Base-by-base conservation (phyloP, 2,888 invertebrate genomes). In the Entomobrya multifasciata region DNA sequence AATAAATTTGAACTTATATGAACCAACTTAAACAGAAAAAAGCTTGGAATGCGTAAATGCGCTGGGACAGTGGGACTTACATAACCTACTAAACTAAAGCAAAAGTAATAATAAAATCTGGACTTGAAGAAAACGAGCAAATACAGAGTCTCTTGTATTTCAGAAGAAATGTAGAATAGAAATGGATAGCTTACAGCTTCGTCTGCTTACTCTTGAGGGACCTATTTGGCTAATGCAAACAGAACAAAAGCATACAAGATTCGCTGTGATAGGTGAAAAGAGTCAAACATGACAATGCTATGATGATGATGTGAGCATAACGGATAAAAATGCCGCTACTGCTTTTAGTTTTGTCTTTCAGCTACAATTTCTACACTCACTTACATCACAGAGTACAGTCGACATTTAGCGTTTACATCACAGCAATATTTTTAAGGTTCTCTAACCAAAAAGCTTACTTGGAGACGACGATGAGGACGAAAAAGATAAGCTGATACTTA, bases 1-100 rank as follows among this genome's bases (percentile, higher is more conserved):
- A 72, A 60, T 62, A 82, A 82, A 82, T 49, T 74, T 74, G 60
- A 62, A 82, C 72, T 82, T 74, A n/a, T n/a, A 82, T 82, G 57
- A 82, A 60, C 57, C 8, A 67, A 36, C 41, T 30, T 20, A 25
- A 47, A 70, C 49, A 77, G 60, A 60, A 1, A 77, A 41, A 60
- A 77, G 41, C 44, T n/a, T 67, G 44, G 67, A 36, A 57, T 47
- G 44, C 13, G 30, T 27, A 52, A 67, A 22, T n/a, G 49, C 8
- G 2, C 5, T 72, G 27, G 72, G 47, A 72, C 49, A 13, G 27
- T 1, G 47, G 27, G 52, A 72, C 25, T 49, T 70, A 44, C 22
- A n/a, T 47, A 47, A 1, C 5, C 17, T 2, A 49, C 22, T 47
- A 47, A 1, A 20, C 17, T 2, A 49, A 72, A 72, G 22, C 25